A percentile compares a stretch with the other conserved stretches of the same genome.
Evolutionary conservation across 2,113 vertebrate genomes (phyloP).

Genomic region (Strix aluco): DNA sequence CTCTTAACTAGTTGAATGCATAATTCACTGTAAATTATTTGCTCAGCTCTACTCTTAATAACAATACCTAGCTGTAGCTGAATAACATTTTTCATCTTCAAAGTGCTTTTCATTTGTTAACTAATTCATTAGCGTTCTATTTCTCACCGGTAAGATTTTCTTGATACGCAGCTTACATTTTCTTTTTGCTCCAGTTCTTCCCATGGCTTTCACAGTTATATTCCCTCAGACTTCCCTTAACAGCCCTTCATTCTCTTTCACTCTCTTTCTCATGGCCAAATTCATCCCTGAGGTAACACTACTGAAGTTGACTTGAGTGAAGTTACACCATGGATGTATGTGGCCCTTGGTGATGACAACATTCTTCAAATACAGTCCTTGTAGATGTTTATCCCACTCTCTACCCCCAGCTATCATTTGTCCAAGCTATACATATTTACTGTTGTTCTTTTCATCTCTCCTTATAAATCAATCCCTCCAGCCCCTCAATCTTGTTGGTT

Average conservation of each 20-base stretch:
- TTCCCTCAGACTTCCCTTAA: background rate
- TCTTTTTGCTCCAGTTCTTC: background rate
- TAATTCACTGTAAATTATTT: constrained; percentile 41
- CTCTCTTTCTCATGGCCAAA: background rate
- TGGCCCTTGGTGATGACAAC: background rate
- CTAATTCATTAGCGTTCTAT: constrained; percentile 3
- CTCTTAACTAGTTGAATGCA: background rate
- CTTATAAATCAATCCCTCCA: constrained; percentile 67
- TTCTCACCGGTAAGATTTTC: background rate
- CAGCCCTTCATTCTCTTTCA: background rate
- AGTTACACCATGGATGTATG: background rate
- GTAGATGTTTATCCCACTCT: background rate
- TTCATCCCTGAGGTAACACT: background rate
- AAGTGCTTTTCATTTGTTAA: background rate
- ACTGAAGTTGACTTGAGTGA: background rate
- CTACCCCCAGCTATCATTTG: constrained; percentile 3
- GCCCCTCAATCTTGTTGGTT: constrained; percentile 63
- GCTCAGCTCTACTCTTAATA: background rate
- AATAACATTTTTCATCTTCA: constrained; percentile 41
- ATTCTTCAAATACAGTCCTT: background rate
- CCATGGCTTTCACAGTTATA: background rate
- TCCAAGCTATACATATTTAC: constrained; percentile 56
- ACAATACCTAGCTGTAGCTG: background rate
- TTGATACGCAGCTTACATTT: background rate
- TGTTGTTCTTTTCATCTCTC: constrained; percentile 52